These are phyloP conservation scores for Lepilemur ruficaudatus DNA, from an alignment of 2,797 vertebrate genomes.

Conservation along the genomic window DNA sequence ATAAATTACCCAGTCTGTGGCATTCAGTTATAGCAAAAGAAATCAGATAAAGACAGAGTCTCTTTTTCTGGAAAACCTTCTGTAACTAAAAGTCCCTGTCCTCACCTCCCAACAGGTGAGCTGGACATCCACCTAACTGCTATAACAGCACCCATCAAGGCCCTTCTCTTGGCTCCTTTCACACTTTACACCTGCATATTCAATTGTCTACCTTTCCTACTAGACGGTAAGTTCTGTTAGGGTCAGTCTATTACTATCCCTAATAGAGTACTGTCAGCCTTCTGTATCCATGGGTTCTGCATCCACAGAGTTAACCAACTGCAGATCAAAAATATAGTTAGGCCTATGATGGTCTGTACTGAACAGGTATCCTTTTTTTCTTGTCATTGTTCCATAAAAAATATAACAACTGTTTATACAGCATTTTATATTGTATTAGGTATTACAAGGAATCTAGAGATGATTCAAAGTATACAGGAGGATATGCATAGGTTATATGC, in stretches of 20 bases:
- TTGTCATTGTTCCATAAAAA: background rate
- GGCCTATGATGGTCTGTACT: background rate
- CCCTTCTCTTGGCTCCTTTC: background rate
- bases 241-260: background rate
- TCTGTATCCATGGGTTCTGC: background rate
- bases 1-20: background rate
- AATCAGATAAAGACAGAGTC: background rate
- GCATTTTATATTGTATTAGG: background rate
- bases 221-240: background rate
- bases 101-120: background rate
- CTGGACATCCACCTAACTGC: background rate
- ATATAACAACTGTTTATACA: background rate
- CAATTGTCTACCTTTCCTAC: background rate
- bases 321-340: background rate
- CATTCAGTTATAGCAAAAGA: background rate
- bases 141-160: background rate
- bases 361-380: background rate
- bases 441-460: background rate
- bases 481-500: background rate
- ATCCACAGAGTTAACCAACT: background rate
- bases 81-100: background rate
- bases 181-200: background rate
- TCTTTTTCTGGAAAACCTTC: background rate
- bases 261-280: background rate
- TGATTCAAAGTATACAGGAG: background rate